Evolutionary conservation across 1,140 invertebrate species (phyloP), one percentile per base, ranked within the genome.

Genomic region (Ladona fulva): DNA sequence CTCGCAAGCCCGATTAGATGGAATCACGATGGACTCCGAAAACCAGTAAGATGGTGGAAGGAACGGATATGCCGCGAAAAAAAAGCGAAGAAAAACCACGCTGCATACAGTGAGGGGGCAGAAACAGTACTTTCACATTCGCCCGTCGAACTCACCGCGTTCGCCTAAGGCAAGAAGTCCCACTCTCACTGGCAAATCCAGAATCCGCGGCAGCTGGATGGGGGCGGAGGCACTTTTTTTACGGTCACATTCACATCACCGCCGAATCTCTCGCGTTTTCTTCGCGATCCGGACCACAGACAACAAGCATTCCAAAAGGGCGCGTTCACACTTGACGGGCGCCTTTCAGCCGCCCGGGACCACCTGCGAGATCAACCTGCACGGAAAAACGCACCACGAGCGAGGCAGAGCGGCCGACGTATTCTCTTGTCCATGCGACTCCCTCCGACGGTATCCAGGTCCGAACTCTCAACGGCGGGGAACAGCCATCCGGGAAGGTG

Each of bases 361-460:
- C 52, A 66, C 52, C 52, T 66, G 52, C 52, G 52, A 66, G 52
- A 66, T 19, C 14, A 22, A 66, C 52, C 52, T 66, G 52, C 52
- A 22, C 52, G 29, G 29, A 37, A 37, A 37, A 37, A 37, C 29
- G 29, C 29, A 37, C 29, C n/a, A n/a, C n/a, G n/a, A n/a, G n/a
- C n/a, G n/a, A n/a, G n/a, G n/a, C n/a, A n/a, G n/a, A n/a, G n/a
- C n/a, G n/a, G 44, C 44, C 52, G 16, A 16, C 52, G 14, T 66
- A 19, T 22, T 66, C n/a, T 66, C 52, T 66, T 66, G 14, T 22
- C 52, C 52, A 5, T 66, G 52, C 52, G 52, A 66, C 52, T 66
- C 52, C 52, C 52, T 66, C 52, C 52, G 52, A 19, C 52, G 52
- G n/a, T 66, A 66, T 66, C 52, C 52, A 66, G 52, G 52, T 66